Percentiles rank a stretch among this genome's conserved stretches.
These are phyloP conservation scores for Drosophila carrolli DNA, from an alignment of 1,140 invertebrate species.

Conservation along the genomic window DNA sequence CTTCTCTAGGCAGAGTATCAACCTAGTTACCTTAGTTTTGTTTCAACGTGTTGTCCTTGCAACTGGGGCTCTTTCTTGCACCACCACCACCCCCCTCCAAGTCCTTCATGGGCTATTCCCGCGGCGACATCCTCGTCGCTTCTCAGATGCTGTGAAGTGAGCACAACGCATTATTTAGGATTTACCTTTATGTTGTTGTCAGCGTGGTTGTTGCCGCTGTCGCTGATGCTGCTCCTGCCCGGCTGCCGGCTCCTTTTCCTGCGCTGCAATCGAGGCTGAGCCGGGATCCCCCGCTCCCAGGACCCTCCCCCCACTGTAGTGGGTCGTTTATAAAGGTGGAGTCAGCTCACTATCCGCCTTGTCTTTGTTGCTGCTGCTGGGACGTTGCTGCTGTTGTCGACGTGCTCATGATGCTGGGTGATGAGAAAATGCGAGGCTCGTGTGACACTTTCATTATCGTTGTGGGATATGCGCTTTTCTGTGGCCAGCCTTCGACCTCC, in stretches of 20 bases:
- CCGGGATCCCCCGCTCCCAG: constrained; percentile 2
- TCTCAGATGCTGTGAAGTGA: constrained; percentile 67
- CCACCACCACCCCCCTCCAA: not conserved
- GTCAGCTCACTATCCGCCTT: constrained; percentile 20
- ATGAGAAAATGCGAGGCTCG: constrained; percentile 83
- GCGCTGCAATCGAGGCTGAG: constrained; percentile 31
- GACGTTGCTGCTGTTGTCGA: constrained; percentile 28
- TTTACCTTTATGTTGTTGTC: constrained; percentile 83
- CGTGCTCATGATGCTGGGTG: constrained; percentile 64
- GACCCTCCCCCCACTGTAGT: constrained; percentile 14
- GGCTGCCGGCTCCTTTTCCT: constrained; percentile 52
- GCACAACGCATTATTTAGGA: constrained; percentile 79
- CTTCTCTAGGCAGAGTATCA: constrained; percentile 28
- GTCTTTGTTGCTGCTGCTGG: constrained; percentile 21
- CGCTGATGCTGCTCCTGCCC: constrained; percentile 21
- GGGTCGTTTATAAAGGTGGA: constrained; percentile 64
- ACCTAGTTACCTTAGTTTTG: not conserved
- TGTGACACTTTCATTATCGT: constrained; percentile 83
- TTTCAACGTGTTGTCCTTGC: constrained; percentile 12
- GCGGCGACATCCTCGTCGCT: constrained; percentile 35
- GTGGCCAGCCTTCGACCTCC: constrained; percentile 33
- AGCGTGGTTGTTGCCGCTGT: constrained; percentile 51
- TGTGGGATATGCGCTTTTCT: constrained; percentile 80
- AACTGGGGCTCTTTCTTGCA: constrained; percentile 4
- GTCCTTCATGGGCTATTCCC: constrained; percentile 49